These are phyloP conservation scores for Drosophila aldrichi DNA, from an alignment of 2,888 invertebrate species.

Conservation along the genomic window DNA sequence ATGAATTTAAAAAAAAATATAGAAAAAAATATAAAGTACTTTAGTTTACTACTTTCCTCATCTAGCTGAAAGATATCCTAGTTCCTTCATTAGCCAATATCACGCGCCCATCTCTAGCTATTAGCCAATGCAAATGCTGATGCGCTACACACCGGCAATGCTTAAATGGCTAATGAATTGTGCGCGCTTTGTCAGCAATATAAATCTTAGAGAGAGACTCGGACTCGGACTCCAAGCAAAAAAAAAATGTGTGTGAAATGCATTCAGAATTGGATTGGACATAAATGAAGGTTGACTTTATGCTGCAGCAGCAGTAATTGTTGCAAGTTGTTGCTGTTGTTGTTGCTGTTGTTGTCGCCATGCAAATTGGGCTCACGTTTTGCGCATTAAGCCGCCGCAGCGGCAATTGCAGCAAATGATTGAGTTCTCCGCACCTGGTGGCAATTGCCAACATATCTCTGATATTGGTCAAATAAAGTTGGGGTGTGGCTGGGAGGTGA, in stretches of 20 bases:
- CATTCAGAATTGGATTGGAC: conserved; percentile 48
- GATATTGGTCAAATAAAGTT: not conserved
- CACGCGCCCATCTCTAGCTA: conserved; percentile 41
- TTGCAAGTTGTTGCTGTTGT: conserved; percentile 12
- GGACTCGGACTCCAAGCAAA: not conserved
- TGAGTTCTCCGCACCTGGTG: conserved; percentile 78
- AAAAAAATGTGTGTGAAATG: conserved; percentile 55
- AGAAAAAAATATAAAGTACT: no score
- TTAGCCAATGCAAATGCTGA: conserved; percentile 21
- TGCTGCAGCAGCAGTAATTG: conserved; percentile 29
- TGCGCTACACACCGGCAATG: conserved; percentile 26
- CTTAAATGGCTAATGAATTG: conserved; percentile 61
- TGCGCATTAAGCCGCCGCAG: conserved; percentile 76
- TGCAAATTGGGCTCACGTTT: conserved; percentile 82
- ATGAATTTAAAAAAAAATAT: no score
- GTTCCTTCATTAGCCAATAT: no score
- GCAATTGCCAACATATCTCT: conserved; percentile 45
- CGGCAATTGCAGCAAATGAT: conserved; percentile 74
- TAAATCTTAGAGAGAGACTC: conserved; percentile 48
- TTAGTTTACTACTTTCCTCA: no score
- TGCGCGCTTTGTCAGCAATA: conserved; percentile 50
- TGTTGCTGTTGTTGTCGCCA: conserved; percentile 54
- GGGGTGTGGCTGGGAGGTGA: not conserved
- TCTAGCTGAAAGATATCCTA: not conserved
- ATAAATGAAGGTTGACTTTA: conserved; percentile 65